Base-by-base conservation (phyloP, 2,113 vertebrate species). In the Oostethus manadensis region DNA sequence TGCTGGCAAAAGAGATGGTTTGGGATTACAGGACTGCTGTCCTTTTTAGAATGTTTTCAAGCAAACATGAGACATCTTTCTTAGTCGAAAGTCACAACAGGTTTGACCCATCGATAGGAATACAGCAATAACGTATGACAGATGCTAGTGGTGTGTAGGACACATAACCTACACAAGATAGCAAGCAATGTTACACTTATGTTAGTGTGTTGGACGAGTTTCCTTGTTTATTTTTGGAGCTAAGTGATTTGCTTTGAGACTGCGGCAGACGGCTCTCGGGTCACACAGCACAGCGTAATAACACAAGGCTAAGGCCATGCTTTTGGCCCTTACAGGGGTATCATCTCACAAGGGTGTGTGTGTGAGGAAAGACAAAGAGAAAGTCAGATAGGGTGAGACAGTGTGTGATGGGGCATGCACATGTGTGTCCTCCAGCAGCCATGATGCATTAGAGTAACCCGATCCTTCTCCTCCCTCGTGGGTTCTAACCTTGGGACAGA, bases 321-420 rank as follows among this genome's bases (percentile, higher is more conserved):
- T 50, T 22, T 50, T 50, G 18, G 21, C 18, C 18, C 48, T 48
- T 17, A 16, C 17, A 17, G 8, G 15, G 48, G 48, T 50, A 50
- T 18, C 48, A 22, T 22, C 18, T 50, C 20, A 11, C 18, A 50
- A 50, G 18, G 48, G 8, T n/a, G 42, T 4, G 55, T 8, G 18
- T 45, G 22, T 45, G 40, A 17, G 23, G 21, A n/a, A 46, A 58
- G 56, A 58, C 51, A 54, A 54, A 54, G 51, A 35, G 26, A 54
- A 54, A 54, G 51, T 54, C 51, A 54, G 56, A 58, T 45, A n/a
- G 42, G 56, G 56, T 22, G 56, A 43, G 56, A 58, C 56, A 46
- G 42, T 29, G 56, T 58, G 56, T 46, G 42, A 58, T 38, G 42
- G 42, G 55, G 13, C 40, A 57, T 43, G 55, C 55, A 42, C 35